phyloP scores from a whole-genome alignment of 1,140 invertebrate species.

The Harlomillsia oculata region DNA sequence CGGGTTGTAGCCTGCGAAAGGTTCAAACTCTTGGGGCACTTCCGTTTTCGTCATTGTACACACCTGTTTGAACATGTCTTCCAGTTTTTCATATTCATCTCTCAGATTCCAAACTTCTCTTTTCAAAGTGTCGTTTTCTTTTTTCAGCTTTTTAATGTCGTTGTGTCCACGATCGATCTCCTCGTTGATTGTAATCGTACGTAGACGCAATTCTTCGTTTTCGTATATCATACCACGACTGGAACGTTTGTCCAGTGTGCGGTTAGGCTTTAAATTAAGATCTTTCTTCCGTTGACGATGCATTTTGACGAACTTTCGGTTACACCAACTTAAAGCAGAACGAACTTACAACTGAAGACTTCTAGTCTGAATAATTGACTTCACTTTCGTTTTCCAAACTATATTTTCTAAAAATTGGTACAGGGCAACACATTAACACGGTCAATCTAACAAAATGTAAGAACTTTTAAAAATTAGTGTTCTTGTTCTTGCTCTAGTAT shows the following conservation, averaged over 20 bases:
- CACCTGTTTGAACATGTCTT: conserved; percentile 57
- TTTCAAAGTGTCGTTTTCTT: conserved; percentile 74
- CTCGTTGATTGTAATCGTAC: conserved; percentile 85
- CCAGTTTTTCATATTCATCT: conserved; percentile 76
- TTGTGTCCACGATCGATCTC: conserved; percentile 81
- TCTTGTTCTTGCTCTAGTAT: too few relatives aligned
- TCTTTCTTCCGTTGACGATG: conserved; percentile 57
- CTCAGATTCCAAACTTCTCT: conserved; percentile 74
- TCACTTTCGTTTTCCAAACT: too few relatives aligned
- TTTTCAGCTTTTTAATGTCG: conserved; percentile 74
- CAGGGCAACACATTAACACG: too few relatives aligned
- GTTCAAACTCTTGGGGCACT: conserved; percentile 24
- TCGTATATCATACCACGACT: conserved; percentile 48
- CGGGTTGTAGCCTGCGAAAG: conserved; percentile 4
- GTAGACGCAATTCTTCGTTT: conserved; percentile 78
- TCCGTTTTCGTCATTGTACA: conserved; percentile 35
- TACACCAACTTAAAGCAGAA: too few relatives aligned
- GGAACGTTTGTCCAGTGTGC: conserved; percentile 44
- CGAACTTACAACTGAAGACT: too few relatives aligned
- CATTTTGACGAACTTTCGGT: conserved; percentile 43
- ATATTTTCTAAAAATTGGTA: too few relatives aligned
- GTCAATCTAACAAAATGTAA: too few relatives aligned
- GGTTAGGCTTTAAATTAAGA: conserved; percentile 60
- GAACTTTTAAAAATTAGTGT: too few relatives aligned
- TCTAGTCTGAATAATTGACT: too few relatives aligned